Conservation (phyloP, 2,888 invertebrate genomes). For the Priocnemis perturbator region DNA sequence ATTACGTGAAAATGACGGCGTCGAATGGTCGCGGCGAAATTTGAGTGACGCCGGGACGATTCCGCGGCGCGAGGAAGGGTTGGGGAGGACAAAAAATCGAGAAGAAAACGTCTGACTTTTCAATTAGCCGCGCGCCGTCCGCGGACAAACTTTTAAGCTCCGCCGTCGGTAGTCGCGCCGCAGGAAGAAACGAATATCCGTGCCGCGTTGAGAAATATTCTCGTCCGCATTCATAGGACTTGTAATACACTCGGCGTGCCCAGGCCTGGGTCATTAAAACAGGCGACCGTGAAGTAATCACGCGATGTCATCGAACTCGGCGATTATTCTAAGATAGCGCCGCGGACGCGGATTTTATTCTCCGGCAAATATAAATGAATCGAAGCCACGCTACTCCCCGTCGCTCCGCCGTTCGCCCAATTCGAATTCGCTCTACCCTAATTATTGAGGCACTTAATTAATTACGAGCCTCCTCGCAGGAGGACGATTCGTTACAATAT, state of each 20-base stretch:
- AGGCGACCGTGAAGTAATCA: constrained; percentile 37
- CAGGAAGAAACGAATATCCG: not conserved
- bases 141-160: too few relatives aligned
- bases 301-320: constrained; percentile 37
- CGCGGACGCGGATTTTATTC: constrained; percentile 23
- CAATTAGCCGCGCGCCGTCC: too few relatives aligned
- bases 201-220: not conserved
- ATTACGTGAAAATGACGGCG: too few relatives aligned
- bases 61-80: too few relatives aligned
- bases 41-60: too few relatives aligned
- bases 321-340: constrained; percentile 33
- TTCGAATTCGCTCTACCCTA: not conserved
- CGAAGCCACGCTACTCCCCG: not conserved
- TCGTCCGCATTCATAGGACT: constrained; percentile 17
- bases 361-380: constrained; percentile 26
- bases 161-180: not conserved
- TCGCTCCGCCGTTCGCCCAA: too few relatives aligned
- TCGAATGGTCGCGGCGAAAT: too few relatives aligned
- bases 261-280: constrained; percentile 32
- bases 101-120: too few relatives aligned
- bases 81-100: too few relatives aligned
- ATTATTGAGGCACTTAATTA: constrained; percentile 18
- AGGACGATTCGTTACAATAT: not conserved
- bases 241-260: constrained; percentile 1
- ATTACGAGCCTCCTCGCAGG: not conserved